Evolutionary conservation across 2,113 vertebrate genomes (phyloP).

Genomic region (Peromyscus californicus): DNA sequence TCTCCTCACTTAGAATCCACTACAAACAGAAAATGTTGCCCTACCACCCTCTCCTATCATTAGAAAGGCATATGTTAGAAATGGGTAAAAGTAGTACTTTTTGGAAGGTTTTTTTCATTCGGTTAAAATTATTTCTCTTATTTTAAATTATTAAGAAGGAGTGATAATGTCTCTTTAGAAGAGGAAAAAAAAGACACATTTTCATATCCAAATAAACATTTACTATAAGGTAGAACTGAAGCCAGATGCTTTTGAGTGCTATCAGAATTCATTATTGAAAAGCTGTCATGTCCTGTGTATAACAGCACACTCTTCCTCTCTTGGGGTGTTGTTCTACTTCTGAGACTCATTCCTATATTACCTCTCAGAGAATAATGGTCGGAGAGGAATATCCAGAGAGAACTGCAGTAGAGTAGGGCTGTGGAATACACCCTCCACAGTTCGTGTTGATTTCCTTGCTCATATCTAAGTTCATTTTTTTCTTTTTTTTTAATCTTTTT

Average conservation of each 20-base stretch:
- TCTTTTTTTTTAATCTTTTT: no score
- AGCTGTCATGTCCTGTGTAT: no score
- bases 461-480: no score
- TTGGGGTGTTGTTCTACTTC: background rate
- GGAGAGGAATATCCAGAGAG: rapidly evolving
- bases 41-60: background rate
- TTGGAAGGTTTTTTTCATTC: background rate
- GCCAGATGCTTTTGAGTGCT: background rate
- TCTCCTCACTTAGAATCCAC: background rate
- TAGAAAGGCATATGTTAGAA: background rate
- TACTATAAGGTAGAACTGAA: background rate
- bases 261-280: background rate
- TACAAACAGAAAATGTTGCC: background rate
- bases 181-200: background rate
- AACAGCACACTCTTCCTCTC: background rate
- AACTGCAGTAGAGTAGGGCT: background rate
- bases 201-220: background rate
- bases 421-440: background rate
- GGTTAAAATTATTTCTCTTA: background rate
- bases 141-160: background rate
- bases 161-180: background rate
- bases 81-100: background rate
- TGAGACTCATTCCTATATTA: background rate
- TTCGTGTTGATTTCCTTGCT: background rate
- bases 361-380: background rate